These are phyloP conservation scores for Spilogale gracilis DNA, from an alignment of 2,113 vertebrate species.

Conservation along the genomic window DNA sequence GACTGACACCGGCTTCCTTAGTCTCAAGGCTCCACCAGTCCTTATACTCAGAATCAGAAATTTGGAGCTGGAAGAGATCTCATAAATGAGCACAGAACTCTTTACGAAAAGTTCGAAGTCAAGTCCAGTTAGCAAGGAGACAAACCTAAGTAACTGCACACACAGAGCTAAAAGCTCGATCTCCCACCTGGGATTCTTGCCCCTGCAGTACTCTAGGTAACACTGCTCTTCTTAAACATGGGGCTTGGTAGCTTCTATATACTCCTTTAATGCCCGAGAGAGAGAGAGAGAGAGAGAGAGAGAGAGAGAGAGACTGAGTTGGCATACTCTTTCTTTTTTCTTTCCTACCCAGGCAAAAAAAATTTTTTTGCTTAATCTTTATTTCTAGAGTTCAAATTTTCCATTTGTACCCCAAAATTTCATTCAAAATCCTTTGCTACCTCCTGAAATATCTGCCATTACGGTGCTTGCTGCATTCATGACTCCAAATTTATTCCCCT, in stretches of 20 bases:
- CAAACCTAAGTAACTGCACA: neutral
- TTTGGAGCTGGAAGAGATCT: neutral
- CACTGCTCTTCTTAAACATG: neutral
- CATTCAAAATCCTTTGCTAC: neutral
- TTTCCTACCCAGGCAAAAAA: neutral
- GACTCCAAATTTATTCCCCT: slow-evolving; percentile 14
- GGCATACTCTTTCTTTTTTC: neutral
- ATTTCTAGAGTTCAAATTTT: slow-evolving; percentile 18
- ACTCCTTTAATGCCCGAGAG: neutral
- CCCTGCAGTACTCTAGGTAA: too few relatives aligned
- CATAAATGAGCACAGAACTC: neutral
- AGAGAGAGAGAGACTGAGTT: neutral
- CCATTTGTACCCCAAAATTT: neutral
- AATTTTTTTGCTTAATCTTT: neutral
- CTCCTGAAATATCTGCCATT: neutral
- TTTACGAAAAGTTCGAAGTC: neutral
- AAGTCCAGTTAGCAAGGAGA: neutral
- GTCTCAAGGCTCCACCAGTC: neutral
- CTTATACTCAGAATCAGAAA: neutral
- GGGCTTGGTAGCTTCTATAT: neutral
- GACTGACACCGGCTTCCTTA: neutral
- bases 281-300: neutral
- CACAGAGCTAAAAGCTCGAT: neutral
- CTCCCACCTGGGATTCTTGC: neutral
- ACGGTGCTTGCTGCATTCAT: neutral